Conservation (phyloP, 2,113 vertebrate species). For the Vimba vimba region DNA sequence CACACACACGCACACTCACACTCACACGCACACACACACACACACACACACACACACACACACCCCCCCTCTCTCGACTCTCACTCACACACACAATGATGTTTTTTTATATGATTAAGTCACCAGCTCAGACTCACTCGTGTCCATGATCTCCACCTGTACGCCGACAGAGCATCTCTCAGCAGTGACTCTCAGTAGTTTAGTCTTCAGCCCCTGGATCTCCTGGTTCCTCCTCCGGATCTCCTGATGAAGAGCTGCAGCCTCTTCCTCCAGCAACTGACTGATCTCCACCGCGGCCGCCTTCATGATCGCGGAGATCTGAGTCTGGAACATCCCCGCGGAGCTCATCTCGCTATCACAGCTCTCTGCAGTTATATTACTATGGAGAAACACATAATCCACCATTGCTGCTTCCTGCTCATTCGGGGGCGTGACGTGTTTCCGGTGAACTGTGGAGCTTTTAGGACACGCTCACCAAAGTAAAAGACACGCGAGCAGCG, state of each 20-base stretch:
- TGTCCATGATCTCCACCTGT: conserved; percentile 29
- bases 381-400: background rate
- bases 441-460: no score
- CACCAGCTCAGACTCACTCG: background rate
- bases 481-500: background rate
- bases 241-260: conserved; percentile 43
- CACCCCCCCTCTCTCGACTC: no score
- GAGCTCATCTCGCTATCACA: background rate
- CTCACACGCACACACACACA: no score
- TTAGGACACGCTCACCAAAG: background rate
- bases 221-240: conserved; percentile 48
- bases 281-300: conserved; percentile 57
- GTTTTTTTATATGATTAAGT: no score
- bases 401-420: background rate
- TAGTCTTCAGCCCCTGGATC: conserved; percentile 50
- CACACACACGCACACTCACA: no score
- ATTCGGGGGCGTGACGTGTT: background rate
- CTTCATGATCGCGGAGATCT: conserved; percentile 56
- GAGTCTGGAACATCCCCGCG: conserved; percentile 41
- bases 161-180: conserved; percentile 22
- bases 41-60: no score
- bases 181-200: conserved; percentile 17
- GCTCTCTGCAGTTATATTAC: background rate
- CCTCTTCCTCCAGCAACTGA: conserved; percentile 54
- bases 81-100: no score